Evolutionary conservation across 2,113 vertebrate genomes (phyloP).

Genomic region (Isichthys henryi): DNA sequence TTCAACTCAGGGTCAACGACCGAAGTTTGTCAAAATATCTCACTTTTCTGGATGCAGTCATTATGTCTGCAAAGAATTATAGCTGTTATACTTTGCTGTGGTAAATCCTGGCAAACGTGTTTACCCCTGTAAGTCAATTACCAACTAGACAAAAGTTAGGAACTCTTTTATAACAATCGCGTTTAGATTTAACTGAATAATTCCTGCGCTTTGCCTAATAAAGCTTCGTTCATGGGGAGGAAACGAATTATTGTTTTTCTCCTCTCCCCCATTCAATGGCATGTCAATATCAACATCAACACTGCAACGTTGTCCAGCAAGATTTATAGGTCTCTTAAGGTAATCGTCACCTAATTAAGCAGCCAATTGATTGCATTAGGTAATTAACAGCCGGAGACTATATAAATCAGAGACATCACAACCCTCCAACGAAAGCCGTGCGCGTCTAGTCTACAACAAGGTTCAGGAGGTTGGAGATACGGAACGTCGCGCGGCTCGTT

Average conservation of each 20-base stretch:
- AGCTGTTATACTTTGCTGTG: background rate
- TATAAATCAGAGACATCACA: background rate
- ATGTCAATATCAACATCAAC: background rate
- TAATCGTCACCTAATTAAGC: conserved; percentile 14
- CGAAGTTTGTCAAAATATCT: background rate
- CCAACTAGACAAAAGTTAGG: background rate
- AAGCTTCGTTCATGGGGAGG: background rate
- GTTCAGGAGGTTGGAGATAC: background rate
- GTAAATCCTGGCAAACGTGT: background rate
- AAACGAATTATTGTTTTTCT: background rate
- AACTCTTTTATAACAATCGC: background rate
- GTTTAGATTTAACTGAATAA: background rate
- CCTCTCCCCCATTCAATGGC: background rate
- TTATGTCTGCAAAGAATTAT: background rate
- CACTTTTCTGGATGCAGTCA: background rate
- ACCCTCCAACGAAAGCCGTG: too few relatives aligned
- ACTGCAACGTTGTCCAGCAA: background rate
- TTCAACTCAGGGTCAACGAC: background rate
- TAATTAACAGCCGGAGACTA: conserved; percentile 2
- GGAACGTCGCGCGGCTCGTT: background rate
- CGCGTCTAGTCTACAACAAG: background rate
- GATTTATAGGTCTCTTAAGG: conserved; percentile 6
- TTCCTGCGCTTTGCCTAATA: background rate
- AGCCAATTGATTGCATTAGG: background rate
- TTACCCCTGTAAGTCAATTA: background rate